Conservation (phyloP, 2,888 invertebrate species). For the Drosophila tripunctata region DNA sequence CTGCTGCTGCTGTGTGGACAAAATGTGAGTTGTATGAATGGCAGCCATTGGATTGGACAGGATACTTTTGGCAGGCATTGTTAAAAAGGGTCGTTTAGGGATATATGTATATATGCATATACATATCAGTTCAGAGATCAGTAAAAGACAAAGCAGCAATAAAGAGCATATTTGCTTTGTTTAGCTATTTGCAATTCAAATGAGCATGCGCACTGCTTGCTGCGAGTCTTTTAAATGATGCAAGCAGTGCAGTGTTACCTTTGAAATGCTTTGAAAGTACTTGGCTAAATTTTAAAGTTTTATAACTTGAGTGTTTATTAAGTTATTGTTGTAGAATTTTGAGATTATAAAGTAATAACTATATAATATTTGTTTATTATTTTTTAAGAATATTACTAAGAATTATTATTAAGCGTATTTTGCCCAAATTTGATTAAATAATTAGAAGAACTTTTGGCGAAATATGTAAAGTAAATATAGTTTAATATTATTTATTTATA, state of each 20-base stretch:
- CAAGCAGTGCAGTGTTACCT: background rate
- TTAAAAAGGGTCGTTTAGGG: constrained; percentile 17
- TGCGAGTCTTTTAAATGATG: background rate
- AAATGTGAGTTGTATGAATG: constrained; percentile 31
- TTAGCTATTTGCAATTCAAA: background rate
- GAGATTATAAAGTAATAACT: background rate
- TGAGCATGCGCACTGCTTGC: constrained; percentile 12
- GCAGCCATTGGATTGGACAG: constrained; percentile 41
- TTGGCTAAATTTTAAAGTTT: background rate
- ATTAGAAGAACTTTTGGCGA: too few species aligned
- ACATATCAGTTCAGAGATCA: constrained; percentile 3
- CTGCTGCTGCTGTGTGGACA: background rate
- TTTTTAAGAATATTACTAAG: too few species aligned
- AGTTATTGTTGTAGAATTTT: background rate
- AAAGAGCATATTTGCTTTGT: background rate
- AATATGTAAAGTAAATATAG: background rate
- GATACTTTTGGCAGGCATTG: constrained; percentile 17
- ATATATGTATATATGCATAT: too few species aligned
- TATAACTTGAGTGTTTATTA: background rate
- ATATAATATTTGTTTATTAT: too few species aligned
- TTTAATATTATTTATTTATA: too few species aligned
- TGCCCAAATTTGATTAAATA: background rate
- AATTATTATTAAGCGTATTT: too few species aligned
- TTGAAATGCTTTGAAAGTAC: background rate
- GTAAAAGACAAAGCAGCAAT: background rate